These are phyloP conservation scores for Erythrocebus patas DNA, from an alignment of 2,113 vertebrate species.

Conservation along the genomic window DNA sequence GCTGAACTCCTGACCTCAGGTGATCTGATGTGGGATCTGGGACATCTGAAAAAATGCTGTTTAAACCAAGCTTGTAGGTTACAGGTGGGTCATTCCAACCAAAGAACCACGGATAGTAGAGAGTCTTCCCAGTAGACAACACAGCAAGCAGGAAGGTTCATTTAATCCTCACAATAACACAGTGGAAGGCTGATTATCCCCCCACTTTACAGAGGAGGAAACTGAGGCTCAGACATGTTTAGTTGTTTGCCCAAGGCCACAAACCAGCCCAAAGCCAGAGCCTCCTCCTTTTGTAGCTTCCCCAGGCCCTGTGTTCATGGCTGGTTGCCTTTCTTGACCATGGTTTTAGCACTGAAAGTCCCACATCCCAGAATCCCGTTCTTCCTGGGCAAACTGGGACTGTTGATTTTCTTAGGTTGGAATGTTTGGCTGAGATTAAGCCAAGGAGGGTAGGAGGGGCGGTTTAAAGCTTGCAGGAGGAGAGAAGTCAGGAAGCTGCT, in stretches of 20 bases:
- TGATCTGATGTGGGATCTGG: neutral
- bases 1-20: too few relatives aligned
- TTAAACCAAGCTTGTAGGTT: neutral
- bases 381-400: neutral
- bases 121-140: neutral
- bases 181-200: neutral
- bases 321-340: neutral
- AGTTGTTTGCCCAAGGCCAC: neutral
- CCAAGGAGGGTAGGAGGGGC: too few relatives aligned
- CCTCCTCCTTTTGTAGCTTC: neutral
- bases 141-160: neutral
- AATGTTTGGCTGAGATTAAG: neutral
- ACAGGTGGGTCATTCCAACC: neutral
- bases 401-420: rapidly evolving
- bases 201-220: neutral
- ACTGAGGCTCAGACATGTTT: neutral
- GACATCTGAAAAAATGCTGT: neutral
- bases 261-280: neutral
- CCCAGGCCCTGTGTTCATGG: neutral
- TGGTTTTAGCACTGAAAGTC: neutral
- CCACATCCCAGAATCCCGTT: rapidly evolving
- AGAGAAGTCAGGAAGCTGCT: neutral
- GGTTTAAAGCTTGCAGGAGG: neutral
- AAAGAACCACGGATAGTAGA: neutral
- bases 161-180: neutral